Percentiles rank a stretch among this genome's conserved stretches.
Evolutionary conservation across 2,113 vertebrate genomes (phyloP).

Genomic region (Anguilla rostrata): DNA sequence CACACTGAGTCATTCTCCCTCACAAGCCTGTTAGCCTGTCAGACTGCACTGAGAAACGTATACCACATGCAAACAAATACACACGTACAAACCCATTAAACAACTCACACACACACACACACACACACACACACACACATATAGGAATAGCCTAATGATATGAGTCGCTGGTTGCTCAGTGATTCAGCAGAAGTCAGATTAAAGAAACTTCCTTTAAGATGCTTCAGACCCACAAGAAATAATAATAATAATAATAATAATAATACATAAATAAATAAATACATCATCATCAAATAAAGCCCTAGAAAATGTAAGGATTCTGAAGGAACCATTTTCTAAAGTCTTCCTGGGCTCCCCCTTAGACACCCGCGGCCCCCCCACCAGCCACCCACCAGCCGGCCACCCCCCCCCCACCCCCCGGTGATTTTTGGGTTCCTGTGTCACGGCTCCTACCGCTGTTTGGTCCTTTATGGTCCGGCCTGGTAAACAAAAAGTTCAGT

Average conservation of each 20-base stretch:
- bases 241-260: background rate
- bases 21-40: background rate
- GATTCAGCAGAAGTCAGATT: background rate
- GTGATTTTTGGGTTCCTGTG: background rate
- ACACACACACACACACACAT: background rate
- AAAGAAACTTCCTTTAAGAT: background rate
- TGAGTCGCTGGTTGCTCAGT: background rate
- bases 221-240: background rate
- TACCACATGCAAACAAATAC: background rate
- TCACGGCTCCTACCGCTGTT: too few species aligned
- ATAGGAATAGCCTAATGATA: too few species aligned
- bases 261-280: too few species aligned
- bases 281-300: too few species aligned
- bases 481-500: background rate
- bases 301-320: background rate
- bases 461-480: background rate
- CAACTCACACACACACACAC: background rate
- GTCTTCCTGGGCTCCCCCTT: background rate
- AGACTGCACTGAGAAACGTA: background rate
- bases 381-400: too few species aligned
- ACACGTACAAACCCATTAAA: background rate
- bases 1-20: background rate
- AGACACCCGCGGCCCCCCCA: too few species aligned
- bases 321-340: background rate
- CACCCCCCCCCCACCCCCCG: too few species aligned